These are phyloP conservation scores for Brachionus angularis DNA, from an alignment of 1,140 invertebrate species.

Conservation along the genomic window DNA sequence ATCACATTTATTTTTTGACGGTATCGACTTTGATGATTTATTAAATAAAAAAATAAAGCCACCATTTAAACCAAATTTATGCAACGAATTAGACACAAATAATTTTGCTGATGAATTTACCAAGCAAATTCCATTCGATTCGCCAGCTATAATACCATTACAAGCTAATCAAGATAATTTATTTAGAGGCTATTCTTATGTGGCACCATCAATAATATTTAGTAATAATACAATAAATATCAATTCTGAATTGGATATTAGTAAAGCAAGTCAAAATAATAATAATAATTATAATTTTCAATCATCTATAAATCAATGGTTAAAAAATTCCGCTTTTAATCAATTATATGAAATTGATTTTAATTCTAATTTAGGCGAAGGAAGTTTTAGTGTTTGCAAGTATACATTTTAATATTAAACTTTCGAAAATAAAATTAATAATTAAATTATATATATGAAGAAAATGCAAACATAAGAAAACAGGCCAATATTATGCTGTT, in stretches of 20 bases:
- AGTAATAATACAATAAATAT: conserved; percentile 76
- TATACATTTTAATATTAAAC: conserved; percentile 45
- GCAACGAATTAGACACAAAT: conserved; percentile 79
- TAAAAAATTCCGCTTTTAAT: conserved; percentile 66
- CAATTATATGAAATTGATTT: conserved; percentile 56
- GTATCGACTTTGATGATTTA: conserved; percentile 69
- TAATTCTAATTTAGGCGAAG: conserved; percentile 67
- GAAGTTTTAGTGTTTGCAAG: conserved; percentile 78
- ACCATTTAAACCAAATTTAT: conserved; percentile 75
- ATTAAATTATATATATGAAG: conserved; percentile 53
- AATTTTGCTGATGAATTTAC: conserved; percentile 96
- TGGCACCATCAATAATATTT: conserved; percentile 84
- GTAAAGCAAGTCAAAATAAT: conserved; percentile 59
- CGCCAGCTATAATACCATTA: conserved; percentile 77
- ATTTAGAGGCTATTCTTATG: conserved; percentile 81
- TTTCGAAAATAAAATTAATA: conserved; percentile 10
- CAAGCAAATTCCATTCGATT: conserved; percentile 77
- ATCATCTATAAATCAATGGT: conserved; percentile 51
- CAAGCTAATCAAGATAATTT: conserved; percentile 67
- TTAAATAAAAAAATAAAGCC: conserved; percentile 69
- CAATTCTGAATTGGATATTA: conserved; percentile 63
- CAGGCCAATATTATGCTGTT: conserved; percentile 74
- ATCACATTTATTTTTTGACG: conserved; percentile 73
- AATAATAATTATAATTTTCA: conserved; percentile 46
- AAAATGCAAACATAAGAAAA: conserved; percentile 70